Percentiles rank a stretch among this genome's conserved stretches.
Evolutionary conservation across 2,888 invertebrate genomes (phyloP).

Genomic region (Tenthredo mesomela): DNA sequence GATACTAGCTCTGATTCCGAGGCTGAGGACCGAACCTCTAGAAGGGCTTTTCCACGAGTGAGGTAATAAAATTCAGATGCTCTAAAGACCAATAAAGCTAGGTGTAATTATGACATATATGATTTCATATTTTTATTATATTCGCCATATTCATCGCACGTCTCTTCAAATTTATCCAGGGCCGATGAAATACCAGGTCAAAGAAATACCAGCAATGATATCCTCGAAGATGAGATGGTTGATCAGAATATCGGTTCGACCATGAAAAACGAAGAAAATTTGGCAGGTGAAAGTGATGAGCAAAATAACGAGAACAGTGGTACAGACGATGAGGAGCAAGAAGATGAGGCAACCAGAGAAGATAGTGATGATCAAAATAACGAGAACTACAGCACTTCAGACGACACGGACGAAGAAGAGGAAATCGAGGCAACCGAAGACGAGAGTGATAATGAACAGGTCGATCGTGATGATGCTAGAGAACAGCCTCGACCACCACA

Average conservation of each 20-base stretch:
- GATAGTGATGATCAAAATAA: slow-evolving; percentile 32
- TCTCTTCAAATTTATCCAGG: slow-evolving; percentile 38
- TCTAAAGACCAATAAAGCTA: too few species aligned
- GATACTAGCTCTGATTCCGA: too few species aligned
- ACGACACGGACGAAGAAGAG: slow-evolving; percentile 38
- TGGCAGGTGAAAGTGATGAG: neutral
- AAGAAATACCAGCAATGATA: slow-evolving; percentile 6
- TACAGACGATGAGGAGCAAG: neutral
- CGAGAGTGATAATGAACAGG: slow-evolving; percentile 22
- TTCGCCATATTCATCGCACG: neutral
- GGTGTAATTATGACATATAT: neutral
- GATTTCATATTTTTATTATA: slow-evolving; percentile 31
- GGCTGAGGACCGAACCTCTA: too few species aligned
- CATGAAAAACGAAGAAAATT: neutral
- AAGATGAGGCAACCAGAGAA: slow-evolving; percentile 7
- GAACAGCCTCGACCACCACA: slow-evolving; percentile 14
- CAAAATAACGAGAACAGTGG: neutral
- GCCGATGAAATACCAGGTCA: slow-evolving; percentile 21
- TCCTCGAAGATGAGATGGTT: slow-evolving; percentile 12
- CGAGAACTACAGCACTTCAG: neutral
- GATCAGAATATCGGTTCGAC: neutral
- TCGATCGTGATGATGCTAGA: slow-evolving; percentile 22
- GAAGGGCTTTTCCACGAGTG: too few species aligned
- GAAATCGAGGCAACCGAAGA: slow-evolving; percentile 20
- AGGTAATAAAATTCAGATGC: too few species aligned